Base-by-base conservation (phyloP, 2,797 vertebrate genomes). In the Arctocebus calabarensis region DNA sequence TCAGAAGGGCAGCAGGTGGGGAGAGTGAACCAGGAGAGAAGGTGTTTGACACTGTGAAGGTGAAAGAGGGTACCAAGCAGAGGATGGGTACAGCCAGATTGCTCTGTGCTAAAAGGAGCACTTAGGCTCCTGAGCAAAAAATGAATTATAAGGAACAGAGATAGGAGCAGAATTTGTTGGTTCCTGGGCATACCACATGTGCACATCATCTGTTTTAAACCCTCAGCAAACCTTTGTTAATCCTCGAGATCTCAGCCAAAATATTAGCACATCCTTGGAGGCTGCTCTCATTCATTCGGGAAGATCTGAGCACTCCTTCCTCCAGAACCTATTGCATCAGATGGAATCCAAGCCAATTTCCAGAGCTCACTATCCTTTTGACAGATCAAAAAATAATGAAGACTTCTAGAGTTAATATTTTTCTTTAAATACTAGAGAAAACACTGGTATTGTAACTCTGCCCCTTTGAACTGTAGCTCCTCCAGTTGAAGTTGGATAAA, bases 241-340 rank as follows among this genome's bases (percentile, higher is more conserved):
- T 57, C n/a, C 34, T 82, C 84, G 74, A 88, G 7, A 78, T 74
- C 74, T 81, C 71, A 88, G 27, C 55, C 64, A 89, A 90, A 85
- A 86, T 64, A 57, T 14, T 64, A 64, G 16, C 34, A 75, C 40
- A 16, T 75, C 8, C n/a, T 19, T 81, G 59, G 62, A 90, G 32
- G 7, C 22, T 79, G 78, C 27, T 77, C 77, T 92, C 78, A 82
- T 34, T 86, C 34, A 55, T 66, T 62, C 20, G 66, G 66, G 34
- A 89, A 79, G 20, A 34, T 45, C 57, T 93, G 32, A 84, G 23
- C 16, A 9, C 5, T 84, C 48, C 29, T 84, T 84, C 43, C 17
- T 52, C 3, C 66, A 91, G 75, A 75, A 94, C 40, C 16, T 32
- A n/a, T 9, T 25, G n/a, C 34, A 70, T 70, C 73, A 29, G 1